Evolutionary conservation across 2,888 invertebrate species (phyloP), one percentile per base, ranked within the genome.

Genomic region (Diaphora mendica): DNA sequence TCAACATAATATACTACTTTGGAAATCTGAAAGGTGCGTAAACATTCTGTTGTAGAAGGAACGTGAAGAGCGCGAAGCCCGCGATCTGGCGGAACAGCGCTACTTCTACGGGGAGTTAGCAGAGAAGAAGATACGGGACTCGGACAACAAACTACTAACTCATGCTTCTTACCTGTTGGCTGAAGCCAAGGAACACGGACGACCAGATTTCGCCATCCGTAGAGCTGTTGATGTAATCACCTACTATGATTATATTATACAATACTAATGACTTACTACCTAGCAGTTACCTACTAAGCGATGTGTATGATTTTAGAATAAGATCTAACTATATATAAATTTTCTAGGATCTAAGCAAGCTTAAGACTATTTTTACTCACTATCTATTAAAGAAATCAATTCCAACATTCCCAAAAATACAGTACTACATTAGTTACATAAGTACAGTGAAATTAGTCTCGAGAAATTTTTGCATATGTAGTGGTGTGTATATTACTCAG

Each of bases 111-210:
- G 95, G n/a, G 88, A 83, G 80, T 83, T 91, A 39, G 93, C 93
- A 1, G 89, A 91, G 79, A 81, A 84, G 75, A 91, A 93, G 81
- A 85, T 93, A 68, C 90, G 95, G 2, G 90, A 82, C 70, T 96
- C 94, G 0, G 96, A 97, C 87, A 91, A 93, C 80, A 91, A 92
- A 85, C 94, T 96, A 88, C 92, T 96, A 71, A 87, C 91, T 20
- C 96, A 96, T 88, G 96, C 96, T 3, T 88, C 89, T 62, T 89
- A 89, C 78, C 91, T 96, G 65, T 74, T 96, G 51, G 87, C 91
- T 44, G 94, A 96, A 82, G 96, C 96, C 8, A 86, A 88, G 69
- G 85, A 80, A 0, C 86, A 90, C 73, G 92, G 87, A 8, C 89
- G 96, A 15, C 94, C 95, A 0, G 91, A 90, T 11, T 83, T 87